Evolutionary conservation across 2,797 vertebrate genomes (phyloP).

Genomic region (Strix occidentalis): DNA sequence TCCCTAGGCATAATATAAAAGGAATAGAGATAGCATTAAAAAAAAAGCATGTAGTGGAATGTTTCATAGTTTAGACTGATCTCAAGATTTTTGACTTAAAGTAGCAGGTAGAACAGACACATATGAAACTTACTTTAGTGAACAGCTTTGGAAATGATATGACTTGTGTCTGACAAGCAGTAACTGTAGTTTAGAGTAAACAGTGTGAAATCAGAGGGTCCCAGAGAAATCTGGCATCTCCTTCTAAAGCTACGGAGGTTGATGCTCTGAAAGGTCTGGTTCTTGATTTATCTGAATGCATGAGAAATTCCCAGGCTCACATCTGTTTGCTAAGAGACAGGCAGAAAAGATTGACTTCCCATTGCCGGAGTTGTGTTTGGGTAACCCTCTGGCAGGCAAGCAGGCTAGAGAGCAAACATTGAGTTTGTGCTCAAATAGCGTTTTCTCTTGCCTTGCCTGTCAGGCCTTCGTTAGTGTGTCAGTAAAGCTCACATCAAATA

Average conservation of each 20-base stretch:
- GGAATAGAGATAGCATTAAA: neutral
- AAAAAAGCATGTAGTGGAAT: neutral
- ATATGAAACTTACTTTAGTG: neutral
- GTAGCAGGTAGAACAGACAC: neutral
- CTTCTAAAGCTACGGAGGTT: conserved; percentile 9
- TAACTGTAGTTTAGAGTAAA: neutral
- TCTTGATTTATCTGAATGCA: conserved; percentile 47
- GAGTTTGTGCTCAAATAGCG: conserved; percentile 64
- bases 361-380: conserved; percentile 44
- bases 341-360: conserved; percentile 38
- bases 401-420: conserved; percentile 61
- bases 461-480: conserved; percentile 43
- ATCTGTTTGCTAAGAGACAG: conserved; percentile 65
- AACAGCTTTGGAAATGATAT: neutral
- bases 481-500: conserved; percentile 41
- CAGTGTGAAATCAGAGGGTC: conserved; percentile 46
- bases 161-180: neutral
- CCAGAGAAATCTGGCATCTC: conserved; percentile 45
- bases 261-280: neutral
- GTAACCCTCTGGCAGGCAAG: conserved; percentile 44
- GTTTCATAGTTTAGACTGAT: neutral
- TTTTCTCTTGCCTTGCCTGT: conserved; percentile 50
- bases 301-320: conserved; percentile 65
- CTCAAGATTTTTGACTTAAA: neutral
- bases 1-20: neutral